Base-by-base conservation (phyloP, 2,113 vertebrate species). In the Pandion haliaetus region DNA sequence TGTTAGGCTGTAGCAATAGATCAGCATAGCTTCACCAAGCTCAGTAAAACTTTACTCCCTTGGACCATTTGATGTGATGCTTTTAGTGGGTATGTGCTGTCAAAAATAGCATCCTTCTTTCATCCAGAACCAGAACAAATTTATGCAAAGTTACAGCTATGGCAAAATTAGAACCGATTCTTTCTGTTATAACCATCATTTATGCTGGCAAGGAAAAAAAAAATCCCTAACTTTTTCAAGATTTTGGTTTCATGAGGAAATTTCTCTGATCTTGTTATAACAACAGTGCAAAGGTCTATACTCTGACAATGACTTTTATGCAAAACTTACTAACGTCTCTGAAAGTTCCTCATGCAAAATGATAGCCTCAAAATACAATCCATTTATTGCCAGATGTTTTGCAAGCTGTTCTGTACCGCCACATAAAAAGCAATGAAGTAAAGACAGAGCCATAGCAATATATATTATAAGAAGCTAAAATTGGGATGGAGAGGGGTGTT, bases 331-430 rank as follows among this genome's bases (percentile, higher is more conserved):
- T 67, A 63, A 84, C 42, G 24, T 67, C 61, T 89, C 57, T 84
- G 38, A 91, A 91, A 95, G 65, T 79, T 91, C 34, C 32, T 86
- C 29, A 16, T 61, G 52, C 15, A 91, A 91, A 94, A 85, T 79
- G 14, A 77, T 62, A 90, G 49, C 77, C 31, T 71, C 58, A 92
- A 95, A 97, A 76, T 76, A 76, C 47, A 86, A 95, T 10, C 57
- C 34, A 70, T 95, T 95, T 89, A 54, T 61, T 85, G 23, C 83
- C 96, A 96, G 88, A 93, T 94, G 91, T 96, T 96, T 95, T 85
- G 44, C 95, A 95, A 97, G 83, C 83, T 96, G 95, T 89, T 93
- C 69, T 76, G 19, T 57, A 97, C n/a, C 1, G 1, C 82, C 91
- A 80, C 91, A 89, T 97, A 87, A 95, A 95, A 96, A 78, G 36